Evolutionary conservation across 2,888 invertebrate genomes (phyloP), one percentile per base, ranked within the genome.

Genomic region (Encarsia formosa): DNA sequence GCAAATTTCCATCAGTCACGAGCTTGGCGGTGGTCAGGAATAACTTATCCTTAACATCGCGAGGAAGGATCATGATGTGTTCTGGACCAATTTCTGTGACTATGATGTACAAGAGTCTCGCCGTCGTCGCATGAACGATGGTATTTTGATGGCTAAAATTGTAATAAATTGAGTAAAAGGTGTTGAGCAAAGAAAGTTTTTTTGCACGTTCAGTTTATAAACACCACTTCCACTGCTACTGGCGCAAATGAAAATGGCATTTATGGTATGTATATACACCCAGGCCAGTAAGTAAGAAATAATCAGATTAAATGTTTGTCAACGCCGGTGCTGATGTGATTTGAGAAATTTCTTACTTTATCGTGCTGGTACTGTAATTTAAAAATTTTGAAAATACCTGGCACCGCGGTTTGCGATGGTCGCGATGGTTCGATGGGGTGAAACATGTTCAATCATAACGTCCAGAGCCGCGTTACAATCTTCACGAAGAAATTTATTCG

Each of bases 401-500:
- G 84, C 84, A 1, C 91, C 91, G 54, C 86, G 83, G 29, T 80
- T 75, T 5, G 84, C 79, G 47, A 91, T 72, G 9, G 88, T 82
- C 22, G 78, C 76, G 2, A 86, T 80, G 1, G 86, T 82, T 61
- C 86, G 84, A 5, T 80, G 76, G 5, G 87, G 82, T 23, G 85
- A 83, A 16, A 91, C 79, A 54, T 86, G 81, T 51, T 89, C 85
- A 52, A 91, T 85, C 82, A 98, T 86, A 13, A 83, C 80, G 63
- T 86, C 88, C 35, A 98, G 75, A 1, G 95, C 90, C 9, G 81
- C 79, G 51, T 87, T 86, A 3, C 94, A 91, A 74, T 97, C 97
- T 29, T 88, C 88, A 19, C 95, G 81, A 44, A 98, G 81, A 71
- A 98, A 96, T 62, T 87, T 86, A 75, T 95, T 96, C 6, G 93